Conservation (phyloP, 2,797 vertebrate species). For the Sebastes diploproa region DNA sequence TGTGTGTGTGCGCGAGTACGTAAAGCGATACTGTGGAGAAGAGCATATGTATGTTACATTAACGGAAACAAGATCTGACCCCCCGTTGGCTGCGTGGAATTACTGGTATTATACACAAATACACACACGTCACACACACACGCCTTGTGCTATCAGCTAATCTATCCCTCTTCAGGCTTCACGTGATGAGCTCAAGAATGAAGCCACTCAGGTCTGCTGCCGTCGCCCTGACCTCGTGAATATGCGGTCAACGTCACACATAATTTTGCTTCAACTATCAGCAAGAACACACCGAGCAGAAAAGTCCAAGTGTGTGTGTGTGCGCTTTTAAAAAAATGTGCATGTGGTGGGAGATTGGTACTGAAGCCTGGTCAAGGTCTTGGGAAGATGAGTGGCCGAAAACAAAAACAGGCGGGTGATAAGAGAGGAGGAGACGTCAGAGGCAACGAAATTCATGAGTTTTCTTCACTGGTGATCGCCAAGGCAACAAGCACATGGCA, state of each 20-base stretch:
- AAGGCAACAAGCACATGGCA: constrained; percentile 21
- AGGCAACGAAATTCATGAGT: neutral
- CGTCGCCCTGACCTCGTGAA: constrained; percentile 9
- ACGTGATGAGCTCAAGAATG: constrained; percentile 58
- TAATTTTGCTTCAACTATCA: neutral
- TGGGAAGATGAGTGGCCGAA: constrained; percentile 23
- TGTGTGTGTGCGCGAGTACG: neutral
- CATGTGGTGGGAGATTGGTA: constrained; percentile 1
- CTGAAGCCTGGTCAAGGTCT: constrained; percentile 35
- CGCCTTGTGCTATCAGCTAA: constrained; percentile 24
- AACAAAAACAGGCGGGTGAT: constrained; percentile 20
- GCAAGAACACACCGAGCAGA: neutral
- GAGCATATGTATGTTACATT: constrained; percentile 1
- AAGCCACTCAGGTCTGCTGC: constrained; percentile 32
- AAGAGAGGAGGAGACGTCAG: neutral
- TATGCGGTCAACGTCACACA: neutral
- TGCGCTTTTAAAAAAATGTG: neutral
- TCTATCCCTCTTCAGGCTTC: constrained; percentile 18
- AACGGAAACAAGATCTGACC: constrained; percentile 24
- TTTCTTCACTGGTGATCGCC: constrained; percentile 17
- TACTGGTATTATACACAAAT: constrained; percentile 23
- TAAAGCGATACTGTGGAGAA: constrained; percentile 11
- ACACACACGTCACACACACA: neutral
- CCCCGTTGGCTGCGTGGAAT: constrained; percentile 19
- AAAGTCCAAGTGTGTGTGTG: neutral